Percentiles rank a stretch among this genome's conserved stretches.
These are phyloP conservation scores for Tinamus guttatus DNA, from an alignment of 2,113 vertebrate species.

Conservation along the genomic window DNA sequence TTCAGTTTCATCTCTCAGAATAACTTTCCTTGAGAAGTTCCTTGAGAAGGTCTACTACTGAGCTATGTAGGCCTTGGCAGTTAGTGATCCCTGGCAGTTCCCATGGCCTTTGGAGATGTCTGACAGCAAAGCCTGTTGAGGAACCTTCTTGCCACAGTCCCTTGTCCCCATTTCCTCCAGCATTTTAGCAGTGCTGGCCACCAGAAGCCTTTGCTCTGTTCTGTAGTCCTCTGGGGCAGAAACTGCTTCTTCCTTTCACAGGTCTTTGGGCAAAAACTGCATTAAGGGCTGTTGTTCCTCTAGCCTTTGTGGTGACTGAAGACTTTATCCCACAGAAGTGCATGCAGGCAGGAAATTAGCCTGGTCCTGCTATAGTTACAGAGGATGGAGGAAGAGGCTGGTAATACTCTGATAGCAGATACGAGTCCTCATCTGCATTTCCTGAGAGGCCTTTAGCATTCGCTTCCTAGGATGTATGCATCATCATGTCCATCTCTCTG, in stretches of 20 bases:
- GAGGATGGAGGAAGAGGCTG: background rate
- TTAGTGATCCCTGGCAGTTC: background rate
- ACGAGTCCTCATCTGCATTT: background rate
- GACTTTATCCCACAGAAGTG: background rate
- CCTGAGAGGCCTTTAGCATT: background rate
- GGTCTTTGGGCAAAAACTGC: background rate
- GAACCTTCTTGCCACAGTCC: background rate
- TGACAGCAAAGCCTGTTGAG: background rate
- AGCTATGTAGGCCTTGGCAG: background rate
- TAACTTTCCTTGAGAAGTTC: background rate
- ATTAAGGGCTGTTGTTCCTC: background rate
- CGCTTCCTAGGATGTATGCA: background rate
- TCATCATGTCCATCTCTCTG: fast-evolving
- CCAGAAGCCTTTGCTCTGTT: background rate
- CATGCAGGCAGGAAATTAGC: background rate
- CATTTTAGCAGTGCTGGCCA: background rate
- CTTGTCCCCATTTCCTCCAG: background rate
- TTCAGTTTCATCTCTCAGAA: background rate
- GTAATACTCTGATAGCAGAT: background rate
- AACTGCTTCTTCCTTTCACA: background rate
- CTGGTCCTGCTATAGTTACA: background rate
- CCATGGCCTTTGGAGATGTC: background rate
- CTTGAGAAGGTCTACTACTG: background rate
- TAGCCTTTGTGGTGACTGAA: background rate
- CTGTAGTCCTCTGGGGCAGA: background rate